Base-by-base conservation (phyloP, 1,140 invertebrate genomes). In the Pseudomyrmex sp. region DNA sequence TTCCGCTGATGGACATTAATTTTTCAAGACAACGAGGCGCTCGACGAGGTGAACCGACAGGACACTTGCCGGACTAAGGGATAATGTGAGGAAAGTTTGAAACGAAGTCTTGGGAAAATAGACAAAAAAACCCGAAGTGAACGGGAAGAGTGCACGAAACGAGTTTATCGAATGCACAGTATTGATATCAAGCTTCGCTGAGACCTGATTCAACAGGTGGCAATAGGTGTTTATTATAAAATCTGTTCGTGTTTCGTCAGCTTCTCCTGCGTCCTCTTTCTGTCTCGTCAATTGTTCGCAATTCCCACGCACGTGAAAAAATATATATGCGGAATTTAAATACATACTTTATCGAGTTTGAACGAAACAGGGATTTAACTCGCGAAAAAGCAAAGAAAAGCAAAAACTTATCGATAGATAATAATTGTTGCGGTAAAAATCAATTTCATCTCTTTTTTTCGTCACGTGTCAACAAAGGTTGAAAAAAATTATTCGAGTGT, bases 71-170 rank as follows among this genome's bases (percentile, higher is more conserved):
- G 74, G 69, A 88, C 63, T 88, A 84, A 86, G 68, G 69, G 13
- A 84, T 68, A 48, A 35, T 10, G 48, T 75, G n/a, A 26, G 10
- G 50, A 10, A 2, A 23, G 10, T 12, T n/a, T 7, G 9, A 13
- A 58, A 76, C 26, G 44, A 85, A 83, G 61, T 23, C 66, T 62
- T 77, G 50, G 56, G 9, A 66, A 7, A 54, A 44, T 72, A 75
- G 76, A 10, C 26, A 74, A 70, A 85, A 74, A 70, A 85, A 79
- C 20, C 63, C 13, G 20, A 80, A 52, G 65, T 35, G 26, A 10
- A 58, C 44, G 65, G 69, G 18, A 83, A 70, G 52, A 89, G 79
- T 88, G 79, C 79, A 88, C 69, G 48, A 85, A 79, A 77, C 20
- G 44, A 83, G 52, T 15, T 83, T 68, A 15, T 82, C 56, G 12